phyloP scores from a whole-genome alignment of 2,888 invertebrate genomes.

The Apomyelois bistriatella region DNA sequence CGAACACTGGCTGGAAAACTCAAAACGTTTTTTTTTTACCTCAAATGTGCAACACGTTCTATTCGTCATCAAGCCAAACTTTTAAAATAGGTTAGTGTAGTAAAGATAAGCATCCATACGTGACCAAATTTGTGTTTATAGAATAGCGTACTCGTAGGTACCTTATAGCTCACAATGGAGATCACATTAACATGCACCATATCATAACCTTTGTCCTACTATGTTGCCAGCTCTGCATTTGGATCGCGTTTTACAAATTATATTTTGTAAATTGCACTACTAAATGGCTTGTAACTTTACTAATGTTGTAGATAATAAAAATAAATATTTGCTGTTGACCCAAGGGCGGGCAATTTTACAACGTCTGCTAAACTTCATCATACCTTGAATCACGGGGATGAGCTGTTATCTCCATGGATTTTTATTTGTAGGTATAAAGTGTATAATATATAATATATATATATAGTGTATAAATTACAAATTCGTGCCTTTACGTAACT shows the following conservation, averaged over 20 bases:
- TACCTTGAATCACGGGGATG: no score
- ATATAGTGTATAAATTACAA: no score
- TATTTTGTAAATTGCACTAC: background rate
- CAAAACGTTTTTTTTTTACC: background rate
- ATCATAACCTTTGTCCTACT: slow-evolving; percentile 3
- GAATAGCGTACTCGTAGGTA: background rate
- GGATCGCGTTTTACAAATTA: background rate
- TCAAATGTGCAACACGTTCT: background rate
- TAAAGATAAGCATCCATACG: slow-evolving; percentile 10
- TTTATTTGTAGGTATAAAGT: no score
- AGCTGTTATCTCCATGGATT: no score
- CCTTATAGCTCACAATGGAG: background rate
- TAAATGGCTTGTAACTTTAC: no score
- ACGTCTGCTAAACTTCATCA: no score
- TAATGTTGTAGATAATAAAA: no score
- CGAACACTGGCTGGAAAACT: background rate
- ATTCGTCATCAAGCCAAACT: background rate
- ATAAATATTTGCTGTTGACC: no score
- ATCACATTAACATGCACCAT: background rate
- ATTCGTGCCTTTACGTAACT: no score
- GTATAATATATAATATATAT: no score
- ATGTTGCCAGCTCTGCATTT: background rate
- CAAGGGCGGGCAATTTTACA: no score
- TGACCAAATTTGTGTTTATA: slow-evolving; percentile 5
- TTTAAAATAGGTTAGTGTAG: slow-evolving; percentile 5